Evolutionary conservation across 2,113 vertebrate species (phyloP).

Genomic region (Astur gentilis): DNA sequence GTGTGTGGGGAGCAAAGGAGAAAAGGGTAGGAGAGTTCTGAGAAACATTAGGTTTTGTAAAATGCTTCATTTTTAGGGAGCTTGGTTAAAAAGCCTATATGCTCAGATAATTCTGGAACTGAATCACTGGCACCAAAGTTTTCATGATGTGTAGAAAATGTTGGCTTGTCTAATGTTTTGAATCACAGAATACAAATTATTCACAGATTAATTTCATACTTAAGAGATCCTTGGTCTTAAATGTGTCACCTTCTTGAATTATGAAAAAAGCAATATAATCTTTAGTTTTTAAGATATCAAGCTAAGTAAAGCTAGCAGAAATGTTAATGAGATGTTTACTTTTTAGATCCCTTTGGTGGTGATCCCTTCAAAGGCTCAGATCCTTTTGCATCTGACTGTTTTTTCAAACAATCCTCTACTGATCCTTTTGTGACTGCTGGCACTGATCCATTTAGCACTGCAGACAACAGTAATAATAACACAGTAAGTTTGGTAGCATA

Average conservation of each 20-base stretch:
- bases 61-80: background rate
- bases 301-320: background rate
- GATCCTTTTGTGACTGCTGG: conserved; percentile 76
- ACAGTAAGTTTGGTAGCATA: conserved; percentile 55
- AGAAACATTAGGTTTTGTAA: background rate
- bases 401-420: conserved; percentile 84
- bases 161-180: background rate
- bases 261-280: background rate
- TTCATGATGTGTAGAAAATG: background rate
- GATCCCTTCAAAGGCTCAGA: conserved; percentile 98
- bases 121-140: background rate
- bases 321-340: background rate
- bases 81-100: background rate
- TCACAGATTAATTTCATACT: background rate
- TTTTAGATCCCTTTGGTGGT: conserved; percentile 90
- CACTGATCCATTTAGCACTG: conserved; percentile 76
- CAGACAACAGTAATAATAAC: conserved; percentile 45
- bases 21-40: background rate
- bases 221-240: background rate
- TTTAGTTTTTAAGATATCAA: background rate
- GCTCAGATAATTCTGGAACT: background rate
- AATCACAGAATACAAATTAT: background rate
- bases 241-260: background rate
- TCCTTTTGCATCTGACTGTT: conserved; percentile 91
- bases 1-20: background rate